phyloP scores from a whole-genome alignment of 2,888 invertebrate species.

The Acleris holmiana region DNA sequence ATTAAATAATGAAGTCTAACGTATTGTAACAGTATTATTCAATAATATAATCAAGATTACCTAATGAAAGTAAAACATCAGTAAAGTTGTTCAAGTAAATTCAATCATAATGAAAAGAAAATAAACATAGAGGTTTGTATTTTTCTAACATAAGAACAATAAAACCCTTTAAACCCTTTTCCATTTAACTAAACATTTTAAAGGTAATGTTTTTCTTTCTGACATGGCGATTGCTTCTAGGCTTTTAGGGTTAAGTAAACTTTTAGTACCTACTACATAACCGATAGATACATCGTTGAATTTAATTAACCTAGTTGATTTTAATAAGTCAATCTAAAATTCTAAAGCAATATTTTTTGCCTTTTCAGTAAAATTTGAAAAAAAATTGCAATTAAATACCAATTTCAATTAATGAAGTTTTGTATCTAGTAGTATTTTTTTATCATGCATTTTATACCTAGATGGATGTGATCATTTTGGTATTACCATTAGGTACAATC shows the following conservation, averaged over 20 bases:
- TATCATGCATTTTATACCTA: too few relatives aligned
- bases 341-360: too few relatives aligned
- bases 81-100: not conserved
- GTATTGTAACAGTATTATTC: not conserved
- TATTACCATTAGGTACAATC: too few relatives aligned
- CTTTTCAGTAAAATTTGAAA: not conserved
- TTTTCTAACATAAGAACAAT: conserved; percentile 23
- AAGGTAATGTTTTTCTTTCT: conserved; percentile 24
- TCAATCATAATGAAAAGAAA: not conserved
- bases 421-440: too few relatives aligned
- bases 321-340: too few relatives aligned
- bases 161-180: conserved; percentile 34
- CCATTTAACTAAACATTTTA: conserved; percentile 17
- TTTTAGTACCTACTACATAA: not conserved
- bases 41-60: too few relatives aligned
- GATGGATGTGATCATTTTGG: too few relatives aligned
- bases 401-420: too few relatives aligned
- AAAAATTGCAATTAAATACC: not conserved
- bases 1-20: too few relatives aligned
- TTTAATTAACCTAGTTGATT: not conserved
- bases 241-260: conserved; percentile 19
- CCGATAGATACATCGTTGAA: conserved; percentile 1
- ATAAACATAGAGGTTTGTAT: conserved; percentile 6
- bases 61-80: too few relatives aligned
- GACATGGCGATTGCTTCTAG: not conserved